Conservation (phyloP, 2,113 vertebrate species). For the Nanorana parkeri region DNA sequence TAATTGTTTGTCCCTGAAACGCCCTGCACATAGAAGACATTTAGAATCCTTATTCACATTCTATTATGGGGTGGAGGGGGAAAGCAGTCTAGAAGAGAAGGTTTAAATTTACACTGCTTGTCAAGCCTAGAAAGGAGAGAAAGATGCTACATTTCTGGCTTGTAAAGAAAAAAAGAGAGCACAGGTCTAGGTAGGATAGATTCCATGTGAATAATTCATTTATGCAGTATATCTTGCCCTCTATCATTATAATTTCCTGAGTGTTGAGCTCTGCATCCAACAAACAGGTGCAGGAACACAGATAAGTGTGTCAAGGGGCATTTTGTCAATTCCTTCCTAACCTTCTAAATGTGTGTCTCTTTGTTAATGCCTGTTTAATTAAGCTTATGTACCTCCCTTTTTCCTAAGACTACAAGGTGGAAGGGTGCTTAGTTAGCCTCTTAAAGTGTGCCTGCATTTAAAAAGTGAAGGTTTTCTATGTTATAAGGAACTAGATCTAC, state of each 20-base stretch:
- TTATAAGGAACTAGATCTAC: too few species aligned
- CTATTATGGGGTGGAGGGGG: background rate
- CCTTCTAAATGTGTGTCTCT: background rate
- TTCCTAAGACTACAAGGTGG: too few species aligned
- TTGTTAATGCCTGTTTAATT: background rate
- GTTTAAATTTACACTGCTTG: background rate
- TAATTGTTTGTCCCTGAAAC: conserved; percentile 47
- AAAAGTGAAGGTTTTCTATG: too few species aligned
- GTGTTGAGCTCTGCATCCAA: conserved; percentile 23
- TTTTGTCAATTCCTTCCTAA: background rate
- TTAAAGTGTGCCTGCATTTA: too few species aligned
- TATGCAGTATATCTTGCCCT: background rate
- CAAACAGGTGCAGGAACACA: conserved; percentile 20
- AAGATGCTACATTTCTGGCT: background rate
- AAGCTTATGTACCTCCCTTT: background rate
- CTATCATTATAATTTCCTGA: conserved; percentile 18
- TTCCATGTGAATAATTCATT: conserved; percentile 24
- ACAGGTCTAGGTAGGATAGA: background rate
- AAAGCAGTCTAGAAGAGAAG: background rate
- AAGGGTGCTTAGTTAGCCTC: too few species aligned
- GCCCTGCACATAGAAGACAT: conserved; percentile 12
- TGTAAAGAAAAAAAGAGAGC: background rate
- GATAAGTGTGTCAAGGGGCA: conserved; percentile 30
- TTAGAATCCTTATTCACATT: conserved; percentile 25
- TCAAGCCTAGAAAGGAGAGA: background rate